Evolutionary conservation across 2,888 invertebrate species (phyloP).

Genomic region (Osmoderma eremita): DNA sequence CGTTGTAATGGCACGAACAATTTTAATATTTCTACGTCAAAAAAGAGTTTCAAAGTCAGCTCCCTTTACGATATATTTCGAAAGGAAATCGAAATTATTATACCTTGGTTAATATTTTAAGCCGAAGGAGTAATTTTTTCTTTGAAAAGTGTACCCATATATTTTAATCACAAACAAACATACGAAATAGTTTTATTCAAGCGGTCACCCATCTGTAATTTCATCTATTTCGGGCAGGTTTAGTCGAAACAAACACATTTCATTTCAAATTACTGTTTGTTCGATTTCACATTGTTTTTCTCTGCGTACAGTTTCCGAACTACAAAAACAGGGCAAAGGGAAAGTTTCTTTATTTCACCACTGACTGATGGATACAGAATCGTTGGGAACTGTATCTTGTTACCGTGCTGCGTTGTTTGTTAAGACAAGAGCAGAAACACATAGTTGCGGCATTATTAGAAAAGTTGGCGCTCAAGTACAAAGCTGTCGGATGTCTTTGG

Average conservation of each 20-base stretch:
- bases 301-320: background rate
- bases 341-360: conserved; percentile 22
- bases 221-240: background rate
- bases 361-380: conserved; percentile 25
- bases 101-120: too few relatives aligned
- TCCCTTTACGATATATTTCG: too few relatives aligned
- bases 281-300: conserved; percentile 6
- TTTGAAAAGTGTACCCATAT: too few relatives aligned
- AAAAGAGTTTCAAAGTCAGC: too few relatives aligned
- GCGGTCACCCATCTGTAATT: background rate
- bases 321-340: conserved; percentile 16
- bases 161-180: background rate
- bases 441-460: conserved; percentile 31
- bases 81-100: too few relatives aligned
- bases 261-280: too few relatives aligned
- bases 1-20: too few relatives aligned
- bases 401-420: conserved; percentile 24
- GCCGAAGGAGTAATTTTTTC: too few relatives aligned
- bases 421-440: conserved; percentile 14
- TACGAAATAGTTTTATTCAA: background rate
- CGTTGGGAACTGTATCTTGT: conserved; percentile 29
- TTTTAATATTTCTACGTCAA: too few relatives aligned
- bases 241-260: background rate
- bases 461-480: conserved; percentile 28
- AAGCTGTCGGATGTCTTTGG: conserved; percentile 21